A percentile compares a stretch with the other conserved stretches of the same genome.
Conservation (phyloP, 2,113 vertebrate genomes). For the Psittacula cyanocephala region DNA sequence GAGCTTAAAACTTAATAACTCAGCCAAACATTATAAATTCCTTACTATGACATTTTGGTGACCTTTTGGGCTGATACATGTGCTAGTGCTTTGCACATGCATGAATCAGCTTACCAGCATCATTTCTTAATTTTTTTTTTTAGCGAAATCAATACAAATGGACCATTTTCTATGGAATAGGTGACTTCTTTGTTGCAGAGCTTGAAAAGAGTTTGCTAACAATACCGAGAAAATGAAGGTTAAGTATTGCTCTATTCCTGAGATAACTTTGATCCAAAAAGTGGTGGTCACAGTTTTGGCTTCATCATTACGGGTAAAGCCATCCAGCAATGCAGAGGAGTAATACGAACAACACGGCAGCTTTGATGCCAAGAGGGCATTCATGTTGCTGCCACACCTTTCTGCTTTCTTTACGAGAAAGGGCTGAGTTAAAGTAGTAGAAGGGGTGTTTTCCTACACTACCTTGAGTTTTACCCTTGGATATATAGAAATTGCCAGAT, state of each 20-base stretch:
- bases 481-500: not conserved
- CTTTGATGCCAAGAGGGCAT: not conserved
- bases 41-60: not conserved
- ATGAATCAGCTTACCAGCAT: not conserved
- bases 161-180: not conserved
- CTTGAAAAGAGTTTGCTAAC: not conserved
- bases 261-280: not conserved
- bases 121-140: not conserved
- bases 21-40: not conserved
- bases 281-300: not conserved
- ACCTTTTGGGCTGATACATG: not conserved
- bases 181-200: not conserved
- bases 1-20: not conserved
- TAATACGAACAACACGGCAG: not conserved
- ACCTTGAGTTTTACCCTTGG: not conserved
- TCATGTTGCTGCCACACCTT: not conserved
- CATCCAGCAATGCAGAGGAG: not conserved
- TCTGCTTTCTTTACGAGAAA: not conserved
- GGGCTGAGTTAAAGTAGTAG: not conserved
- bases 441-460: not conserved
- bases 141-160: not conserved
- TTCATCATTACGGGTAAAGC: not conserved
- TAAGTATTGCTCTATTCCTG: not conserved
- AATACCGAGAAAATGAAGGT: accelerated
- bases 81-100: not conserved